Conservation (phyloP, 2,797 vertebrate species). For the Typhlichthys subterraneus region DNA sequence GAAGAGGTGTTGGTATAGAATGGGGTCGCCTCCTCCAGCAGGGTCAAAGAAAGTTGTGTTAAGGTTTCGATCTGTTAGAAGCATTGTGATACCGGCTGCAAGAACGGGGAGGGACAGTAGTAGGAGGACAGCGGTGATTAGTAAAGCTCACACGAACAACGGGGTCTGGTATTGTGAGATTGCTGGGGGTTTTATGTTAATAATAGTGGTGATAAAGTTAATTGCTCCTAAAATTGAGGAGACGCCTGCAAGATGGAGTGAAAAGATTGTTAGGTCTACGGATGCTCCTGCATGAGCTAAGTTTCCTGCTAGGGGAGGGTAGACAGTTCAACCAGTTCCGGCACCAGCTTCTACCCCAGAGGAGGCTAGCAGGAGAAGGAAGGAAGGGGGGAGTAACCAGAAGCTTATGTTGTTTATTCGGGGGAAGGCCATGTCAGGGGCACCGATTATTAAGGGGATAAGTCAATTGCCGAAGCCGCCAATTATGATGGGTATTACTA, state of each 20-base stretch:
- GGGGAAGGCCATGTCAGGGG: slow-evolving; percentile 53
- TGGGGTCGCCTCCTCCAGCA: not conserved
- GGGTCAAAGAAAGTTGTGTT: slow-evolving; percentile 53
- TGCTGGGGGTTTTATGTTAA: slow-evolving; percentile 56
- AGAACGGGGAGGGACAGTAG: slow-evolving; percentile 18
- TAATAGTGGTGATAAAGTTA: slow-evolving; percentile 58
- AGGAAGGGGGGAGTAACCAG: slow-evolving; percentile 43
- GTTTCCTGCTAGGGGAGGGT: slow-evolving; percentile 33
- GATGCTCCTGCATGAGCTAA: slow-evolving; percentile 42
- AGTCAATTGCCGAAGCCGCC: slow-evolving; percentile 60
- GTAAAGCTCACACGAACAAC: slow-evolving; percentile 32
- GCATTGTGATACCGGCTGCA: slow-evolving; percentile 12
- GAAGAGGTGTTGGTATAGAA: slow-evolving; percentile 11
- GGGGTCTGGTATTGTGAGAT: slow-evolving; percentile 49
- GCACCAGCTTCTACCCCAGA: slow-evolving; percentile 41
- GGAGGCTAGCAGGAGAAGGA: slow-evolving; percentile 3
- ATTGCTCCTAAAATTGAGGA: slow-evolving; percentile 49
- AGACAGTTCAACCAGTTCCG: slow-evolving; percentile 50
- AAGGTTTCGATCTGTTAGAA: slow-evolving; percentile 22
- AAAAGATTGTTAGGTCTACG: slow-evolving; percentile 53
- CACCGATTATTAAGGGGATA: slow-evolving; percentile 38
- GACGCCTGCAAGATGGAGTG: slow-evolving; percentile 23
- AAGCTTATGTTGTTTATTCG: slow-evolving; percentile 62
- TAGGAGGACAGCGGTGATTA: not conserved
- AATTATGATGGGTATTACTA: slow-evolving; percentile 62